A percentile compares a stretch with the other conserved stretches of the same genome.
These are phyloP conservation scores for Cydia splendana DNA, from an alignment of 1,140 invertebrate species.

Conservation along the genomic window DNA sequence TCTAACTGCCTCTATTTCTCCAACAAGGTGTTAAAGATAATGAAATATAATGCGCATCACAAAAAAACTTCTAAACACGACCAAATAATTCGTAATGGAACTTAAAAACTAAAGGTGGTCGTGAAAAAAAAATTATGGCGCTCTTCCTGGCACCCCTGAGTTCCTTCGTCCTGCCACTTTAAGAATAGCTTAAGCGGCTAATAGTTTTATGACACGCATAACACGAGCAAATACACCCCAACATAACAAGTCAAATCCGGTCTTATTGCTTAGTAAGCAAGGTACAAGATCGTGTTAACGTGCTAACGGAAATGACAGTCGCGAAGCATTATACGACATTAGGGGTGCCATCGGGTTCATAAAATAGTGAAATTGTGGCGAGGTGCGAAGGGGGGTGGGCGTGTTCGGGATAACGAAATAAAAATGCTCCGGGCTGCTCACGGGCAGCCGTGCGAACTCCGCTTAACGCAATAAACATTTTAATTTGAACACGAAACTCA, in stretches of 20 bases:
- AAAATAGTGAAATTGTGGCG: conserved; percentile 59
- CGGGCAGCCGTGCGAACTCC: conserved; percentile 69
- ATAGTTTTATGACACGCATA: conserved; percentile 79
- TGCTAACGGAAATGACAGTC: conserved; percentile 67
- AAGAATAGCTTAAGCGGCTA: conserved; percentile 77
- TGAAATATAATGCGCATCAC: conserved; percentile 67
- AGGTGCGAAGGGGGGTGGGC: conserved; percentile 55
- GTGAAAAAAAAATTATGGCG: conserved; percentile 63
- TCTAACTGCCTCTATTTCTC: conserved; percentile 26
- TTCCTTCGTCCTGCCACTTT: conserved; percentile 60
- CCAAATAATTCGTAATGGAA: conserved; percentile 71
- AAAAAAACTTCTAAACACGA: conserved; percentile 63
- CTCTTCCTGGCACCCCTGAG: conserved; percentile 59
- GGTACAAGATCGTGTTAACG: conserved; percentile 42
- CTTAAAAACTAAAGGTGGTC: conserved; percentile 67
- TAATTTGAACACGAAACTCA: conserved; percentile 78
- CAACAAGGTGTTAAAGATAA: conserved; percentile 76
- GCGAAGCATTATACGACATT: conserved; percentile 65
- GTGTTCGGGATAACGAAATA: conserved; percentile 73
- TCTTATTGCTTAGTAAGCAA: conserved; percentile 47
- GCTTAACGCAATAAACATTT: conserved; percentile 79
- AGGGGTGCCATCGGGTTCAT: conserved; percentile 60
- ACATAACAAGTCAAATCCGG: conserved; percentile 41
- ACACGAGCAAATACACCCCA: conserved; percentile 48
- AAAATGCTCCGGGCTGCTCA: conserved; percentile 63